Base-by-base conservation (phyloP, 2,888 invertebrate genomes). In the Copidosoma aretas region DNA sequence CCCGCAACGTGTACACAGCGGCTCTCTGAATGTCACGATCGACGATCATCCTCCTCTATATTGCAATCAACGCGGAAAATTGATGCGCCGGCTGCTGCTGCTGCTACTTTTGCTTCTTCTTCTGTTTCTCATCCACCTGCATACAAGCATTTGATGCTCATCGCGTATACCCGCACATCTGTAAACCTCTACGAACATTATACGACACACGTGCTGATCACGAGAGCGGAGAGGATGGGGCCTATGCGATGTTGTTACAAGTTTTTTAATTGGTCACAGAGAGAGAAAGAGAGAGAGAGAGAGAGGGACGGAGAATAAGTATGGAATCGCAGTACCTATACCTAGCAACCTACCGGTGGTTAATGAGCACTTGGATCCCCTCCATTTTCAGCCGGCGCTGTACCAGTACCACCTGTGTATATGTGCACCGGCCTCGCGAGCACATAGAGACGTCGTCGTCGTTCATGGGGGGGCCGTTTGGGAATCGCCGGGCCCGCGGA, bases 191-290 rank as follows among this genome's bases (percentile, higher is more conserved):
- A 53, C 15, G 24, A 32, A 32, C 8, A 8, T 32, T 32, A 32
- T 32, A 32, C 32, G 22, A 56, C 56, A 57, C 52, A 52, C 19
- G 52, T n/a, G 52, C 52, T 19, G 32, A 32, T 32, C 32, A 32
- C 10, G 10, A 10, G 22, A 24, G 25, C 43, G 10, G 46, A 22
- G 59, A 17, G n/a, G 22, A 56, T 56, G 46, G 43, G 41, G 21
- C 43, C 8, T 39, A 21, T 32, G 5, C 49, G 59, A 68, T 60
- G 64, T 60, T 64, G 32, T 64, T 32, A 68, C 64, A 68, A 60
- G 64, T 64, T 64, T 68, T 64, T 68, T 68, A 68, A 68, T 68
- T 64, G 68, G 68, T 52, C 64, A 24, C 25, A 52, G 1, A 41
- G 22, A 39, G 15, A 52, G 46, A 41, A 41, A 41, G 41, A 41